A percentile compares a stretch with the other conserved stretches of the same genome.
These are phyloP conservation scores for Cyclophora punctaria DNA, from an alignment of 2,888 invertebrate genomes.

Conservation along the genomic window DNA sequence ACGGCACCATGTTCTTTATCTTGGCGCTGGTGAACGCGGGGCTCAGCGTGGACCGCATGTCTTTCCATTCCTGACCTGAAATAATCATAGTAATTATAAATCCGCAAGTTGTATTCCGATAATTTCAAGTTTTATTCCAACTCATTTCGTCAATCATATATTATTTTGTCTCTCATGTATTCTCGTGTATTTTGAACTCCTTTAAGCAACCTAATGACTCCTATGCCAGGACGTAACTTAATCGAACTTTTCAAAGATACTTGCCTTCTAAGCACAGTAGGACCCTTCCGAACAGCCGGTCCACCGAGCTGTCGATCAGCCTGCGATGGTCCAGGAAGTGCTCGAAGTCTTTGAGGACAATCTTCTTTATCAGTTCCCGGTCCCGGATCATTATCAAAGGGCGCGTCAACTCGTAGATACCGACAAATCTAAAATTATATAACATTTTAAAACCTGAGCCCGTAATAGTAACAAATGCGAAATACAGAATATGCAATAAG, in stretches of 20 bases:
- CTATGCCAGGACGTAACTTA: too few relatives aligned
- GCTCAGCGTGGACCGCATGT: conserved; percentile 51
- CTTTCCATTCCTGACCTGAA: conserved; percentile 36
- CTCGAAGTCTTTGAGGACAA: conserved; percentile 10
- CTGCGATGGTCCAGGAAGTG: conserved; percentile 8
- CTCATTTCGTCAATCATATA: too few relatives aligned
- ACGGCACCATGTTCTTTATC: conserved; percentile 50
- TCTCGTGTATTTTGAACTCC: too few relatives aligned
- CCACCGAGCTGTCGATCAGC: conserved; percentile 5
- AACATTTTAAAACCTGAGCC: too few relatives aligned
- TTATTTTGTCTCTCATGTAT: too few relatives aligned
- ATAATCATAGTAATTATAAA: background rate
- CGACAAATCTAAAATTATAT: conserved; percentile 6
- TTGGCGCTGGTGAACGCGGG: conserved; percentile 68
- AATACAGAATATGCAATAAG: too few relatives aligned
- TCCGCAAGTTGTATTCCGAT: too few relatives aligned
- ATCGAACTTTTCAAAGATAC: too few relatives aligned
- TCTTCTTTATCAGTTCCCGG: conserved; percentile 39
- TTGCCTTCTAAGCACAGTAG: conserved; percentile 11
- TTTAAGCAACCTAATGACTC: too few relatives aligned
- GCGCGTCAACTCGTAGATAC: conserved; percentile 3
- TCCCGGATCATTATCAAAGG: conserved; percentile 6
- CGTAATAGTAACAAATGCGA: too few relatives aligned
- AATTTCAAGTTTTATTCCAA: too few relatives aligned
- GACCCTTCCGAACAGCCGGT: conserved; percentile 9